Base-by-base conservation (phyloP, 2,113 vertebrate species). In the Ahaetulla prasina region DNA sequence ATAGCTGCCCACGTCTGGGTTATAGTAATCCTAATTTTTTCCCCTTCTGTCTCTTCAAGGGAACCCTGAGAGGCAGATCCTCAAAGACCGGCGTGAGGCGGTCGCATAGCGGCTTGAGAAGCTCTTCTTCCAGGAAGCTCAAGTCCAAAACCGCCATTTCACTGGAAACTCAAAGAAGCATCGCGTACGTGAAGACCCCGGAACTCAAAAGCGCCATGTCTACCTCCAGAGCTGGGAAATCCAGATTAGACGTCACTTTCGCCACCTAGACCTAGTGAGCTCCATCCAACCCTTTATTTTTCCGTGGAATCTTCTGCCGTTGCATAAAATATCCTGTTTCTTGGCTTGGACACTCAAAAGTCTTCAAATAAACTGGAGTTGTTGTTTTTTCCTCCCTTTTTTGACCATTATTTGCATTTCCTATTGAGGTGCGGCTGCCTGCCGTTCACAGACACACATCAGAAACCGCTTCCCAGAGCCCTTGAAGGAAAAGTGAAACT, bases 81-180 rank as follows among this genome's bases (percentile, higher is more conserved):
- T 63, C 57, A 1, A 68, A 68, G 30, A 68, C 25, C 1, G 25
- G 57, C 10, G 0, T 63, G 3, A 68, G 4, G 30, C 30, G 60
- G 60, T 63, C 60, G 1, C 27, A 1, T n/a, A 68, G 11, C 1
- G 60, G 30, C 30, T n/a, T 68, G 30, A 68, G 11, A 5, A 68
- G 11, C 11, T 14, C 27, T 30, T 5, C 27, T 30, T 68, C 60
- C 8, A 4, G 27, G 11, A 14, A 30, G 9, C 30, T 68, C 60
- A 1, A n/a, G 30, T 68, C 60, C 60, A 14, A n/a, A 68, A 68
- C 4, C 0, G 1, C 60, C 60, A 12, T 14, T n/a, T 1, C 11
- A 1, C 3, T n/a, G 27, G 12, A 14, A 14, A n/a, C 0, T 1
- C 27, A 68, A n/a, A n/a, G 11, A 2, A n/a, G 12, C 8, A 1